Base-by-base conservation (phyloP, 2,113 vertebrate genomes). In the Clupea harengus region DNA sequence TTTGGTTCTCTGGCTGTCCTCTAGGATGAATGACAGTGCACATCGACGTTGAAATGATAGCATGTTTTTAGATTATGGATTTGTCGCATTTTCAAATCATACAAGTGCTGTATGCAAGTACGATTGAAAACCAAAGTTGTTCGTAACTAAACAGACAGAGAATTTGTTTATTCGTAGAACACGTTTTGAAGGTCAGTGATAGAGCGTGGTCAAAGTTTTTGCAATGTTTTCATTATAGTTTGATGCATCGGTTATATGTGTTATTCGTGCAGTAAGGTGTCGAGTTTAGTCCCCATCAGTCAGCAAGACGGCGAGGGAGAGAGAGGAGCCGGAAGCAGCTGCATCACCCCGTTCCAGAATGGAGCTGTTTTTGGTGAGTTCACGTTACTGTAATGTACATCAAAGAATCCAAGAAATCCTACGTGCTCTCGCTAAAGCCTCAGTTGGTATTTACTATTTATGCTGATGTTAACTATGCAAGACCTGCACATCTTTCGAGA, bases 301-400 rank as follows among this genome's bases (percentile, higher is more conserved):
- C 80, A 45, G 80, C 44, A 88, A 89, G 28, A 91, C 91, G 84
- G 87, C 89, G 0, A 83, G n/a, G 25, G 85, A 44, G 39, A 82
- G 83, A 85, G 81, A 85, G 85, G 88, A 90, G 89, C 60, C 32
- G 85, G 32, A 44, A 25, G 45, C 83, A 49, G 87, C 92, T 0
- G 81, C 85, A 60, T 83, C 91, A 82, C 1, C 78, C 28, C 88
- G 89, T 49, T 92, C 80, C 72, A 78, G 13, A 85, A 94, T 94
- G 93, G 93, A 94, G 90, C 82, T 92, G 52, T 82, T 90, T 78
- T 49, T 89, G 91, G 93, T 93, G 87, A 94, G 92, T 52, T 60
- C 54, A 22, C 18, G 6, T 60, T 22, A 18, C 2, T 81, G n/a
- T 18, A 47, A 45, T n/a, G 72, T 20, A 6, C 6, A 81, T 52